A percentile compares a stretch with the other conserved stretches of the same genome.
These are phyloP conservation scores for Craseonycteris thonglongyai DNA, from an alignment of 2,113 vertebrate species.

Conservation along the genomic window DNA sequence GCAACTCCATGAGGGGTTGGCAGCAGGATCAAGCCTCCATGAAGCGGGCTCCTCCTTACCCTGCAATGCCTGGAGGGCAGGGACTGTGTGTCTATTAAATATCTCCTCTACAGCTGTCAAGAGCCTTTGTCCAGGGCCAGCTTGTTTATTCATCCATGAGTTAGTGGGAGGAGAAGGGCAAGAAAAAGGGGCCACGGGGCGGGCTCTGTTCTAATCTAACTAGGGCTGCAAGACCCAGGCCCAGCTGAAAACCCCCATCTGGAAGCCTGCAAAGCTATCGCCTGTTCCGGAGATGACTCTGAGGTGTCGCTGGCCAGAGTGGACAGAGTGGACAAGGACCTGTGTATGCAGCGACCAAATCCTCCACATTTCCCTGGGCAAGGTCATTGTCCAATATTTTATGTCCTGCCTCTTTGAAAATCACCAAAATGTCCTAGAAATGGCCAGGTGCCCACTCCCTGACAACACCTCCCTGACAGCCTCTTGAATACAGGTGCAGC, in stretches of 20 bases:
- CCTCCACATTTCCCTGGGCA: neutral
- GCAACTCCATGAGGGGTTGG: accelerated
- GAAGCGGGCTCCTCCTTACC: neutral
- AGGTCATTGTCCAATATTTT: neutral
- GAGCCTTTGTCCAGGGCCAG: neutral
- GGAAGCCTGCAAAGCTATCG: neutral
- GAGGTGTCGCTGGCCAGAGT: neutral
- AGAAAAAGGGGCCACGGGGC: neutral
- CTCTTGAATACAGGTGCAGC: neutral
- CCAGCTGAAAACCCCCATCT: neutral
- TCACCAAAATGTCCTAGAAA: neutral
- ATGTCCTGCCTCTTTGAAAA: neutral
- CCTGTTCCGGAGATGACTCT: neutral
- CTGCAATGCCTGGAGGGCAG: accelerated
- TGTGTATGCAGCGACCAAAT: neutral
- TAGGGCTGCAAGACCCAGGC: neutral
- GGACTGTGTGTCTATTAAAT: neutral
- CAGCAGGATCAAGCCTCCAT: neutral
- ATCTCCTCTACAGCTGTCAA: neutral
- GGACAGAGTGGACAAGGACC: neutral
- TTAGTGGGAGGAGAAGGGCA: neutral
- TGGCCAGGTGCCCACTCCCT: neutral
- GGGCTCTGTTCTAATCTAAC: neutral
- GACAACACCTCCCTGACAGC: neutral
- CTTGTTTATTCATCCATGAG: neutral